Evolutionary conservation across 2,888 invertebrate genomes (phyloP), one percentile per base, ranked within the genome.

Genomic region (Lymantria dispar): DNA sequence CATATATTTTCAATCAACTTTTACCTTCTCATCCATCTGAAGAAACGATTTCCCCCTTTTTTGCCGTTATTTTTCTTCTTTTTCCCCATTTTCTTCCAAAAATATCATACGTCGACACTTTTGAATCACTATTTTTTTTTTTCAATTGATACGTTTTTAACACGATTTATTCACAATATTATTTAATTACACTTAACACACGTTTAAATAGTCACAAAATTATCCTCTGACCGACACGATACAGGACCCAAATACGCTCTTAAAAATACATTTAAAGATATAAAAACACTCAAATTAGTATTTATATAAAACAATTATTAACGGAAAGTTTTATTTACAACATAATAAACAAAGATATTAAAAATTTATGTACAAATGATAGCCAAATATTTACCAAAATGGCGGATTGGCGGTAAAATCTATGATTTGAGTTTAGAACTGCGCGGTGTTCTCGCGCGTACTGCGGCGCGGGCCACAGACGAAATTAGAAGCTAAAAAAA

Each of bases 11-110:
- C 29, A 22, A 43, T 30, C 11, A 12, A 52, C 48, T 29, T 54
- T 74, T 89, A 91, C 90, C 91, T 91, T 83, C 79, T 78, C 54
- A 91, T 90, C 90, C 91, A 91, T 43, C 91, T 83, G 64, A 91
- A 90, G 72, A 91, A 91, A 57, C 89, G 74, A 70, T 84, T 88
- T 12, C 87, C 85, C 39, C 80, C 78, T 66, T 79, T 87, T 64
- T 83, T 88, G 11, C 74, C 81, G 63, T 64, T 82, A 72, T 80
- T 82, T 80, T 88, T 91, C 83, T 88, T 90, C 80, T 89, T 90
- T 62, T 89, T 90, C 58, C 89, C 89, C 90, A 91, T 91, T 77
- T 73, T 80, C 67, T 59, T 66, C 44, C 54, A 54, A 48, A 55
- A 61, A 54, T 56, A 69, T 58, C 80, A 83, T 83, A 76, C 52